Base-by-base conservation (phyloP, 2,113 vertebrate species). In the Nanorana parkeri region DNA sequence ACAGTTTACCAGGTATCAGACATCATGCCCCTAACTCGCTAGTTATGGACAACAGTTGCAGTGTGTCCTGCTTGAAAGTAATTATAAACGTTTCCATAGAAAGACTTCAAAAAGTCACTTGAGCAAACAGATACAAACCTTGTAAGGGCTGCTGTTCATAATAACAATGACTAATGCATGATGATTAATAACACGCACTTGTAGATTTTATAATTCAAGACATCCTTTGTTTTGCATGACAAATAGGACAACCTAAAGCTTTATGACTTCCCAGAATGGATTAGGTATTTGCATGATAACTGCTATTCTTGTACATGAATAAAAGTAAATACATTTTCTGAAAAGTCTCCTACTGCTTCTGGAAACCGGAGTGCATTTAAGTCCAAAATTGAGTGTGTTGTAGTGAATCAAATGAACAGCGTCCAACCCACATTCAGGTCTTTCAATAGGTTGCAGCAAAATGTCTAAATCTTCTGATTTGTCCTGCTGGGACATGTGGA, bases 201-300 rank as follows among this genome's bases (percentile, higher is more conserved):
- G 51, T 60, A 69, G 52, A 80, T 58, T 80, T 61, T 32, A 68
- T 69, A 60, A 80, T 51, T 79, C 77, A 61, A 80, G 66, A 61
- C 66, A 51, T n/a, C 66, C 65, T 80, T 80, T 80, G 66, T 80
- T 58, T 80, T 58, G 66, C 56, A 79, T 68, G 65, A 80, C 66
- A 80, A 69, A 80, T 41, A 69, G 77, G 28, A 79, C 29, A 13
- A 29, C 54, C 61, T 80, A 68, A 36, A 69, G 66, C 78, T 80
- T 80, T 61, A 28, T 69, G n/a, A 51, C 32, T 80, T 55, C 67
- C 65, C 67, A 69, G 78, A 69, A 41, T 68, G 67, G 66, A 71
- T 79, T 68, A 60, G 29, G 21, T 54, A 69, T 79, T 79, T 79
- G 65, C 77, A 79, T 80, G 78, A 80, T 79, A 79, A 80, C 20